Conservation (phyloP, 2,797 vertebrate genomes). For the Margarornis squamiger region DNA sequence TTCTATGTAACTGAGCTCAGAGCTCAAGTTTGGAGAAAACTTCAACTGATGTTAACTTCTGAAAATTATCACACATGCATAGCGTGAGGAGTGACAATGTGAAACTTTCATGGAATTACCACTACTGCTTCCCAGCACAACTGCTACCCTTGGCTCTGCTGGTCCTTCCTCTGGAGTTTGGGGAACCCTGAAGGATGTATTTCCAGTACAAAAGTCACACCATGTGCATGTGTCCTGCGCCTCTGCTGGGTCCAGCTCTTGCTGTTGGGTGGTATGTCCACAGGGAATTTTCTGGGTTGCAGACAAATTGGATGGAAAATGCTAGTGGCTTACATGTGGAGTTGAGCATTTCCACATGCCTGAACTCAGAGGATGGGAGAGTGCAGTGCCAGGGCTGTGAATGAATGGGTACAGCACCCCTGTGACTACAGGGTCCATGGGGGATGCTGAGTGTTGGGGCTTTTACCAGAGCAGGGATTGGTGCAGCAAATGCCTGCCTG, state of each 20-base stretch:
- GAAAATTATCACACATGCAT: fast-evolving
- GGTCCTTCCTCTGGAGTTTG: background rate
- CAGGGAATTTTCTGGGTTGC: background rate
- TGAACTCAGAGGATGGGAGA: background rate
- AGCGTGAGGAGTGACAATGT: fast-evolving
- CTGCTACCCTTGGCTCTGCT: background rate
- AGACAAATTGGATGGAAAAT: background rate
- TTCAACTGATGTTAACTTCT: background rate
- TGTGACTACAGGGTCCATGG: fast-evolving
- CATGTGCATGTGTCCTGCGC: fast-evolving
- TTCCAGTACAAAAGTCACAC: background rate
- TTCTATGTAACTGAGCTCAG: background rate
- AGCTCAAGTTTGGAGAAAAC: background rate
- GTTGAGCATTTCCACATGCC: background rate
- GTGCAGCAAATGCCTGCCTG: background rate
- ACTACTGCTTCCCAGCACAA: fast-evolving
- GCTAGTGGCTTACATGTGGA: background rate
- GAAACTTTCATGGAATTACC: background rate
- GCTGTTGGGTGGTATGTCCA: background rate
- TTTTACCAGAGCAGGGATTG: background rate
- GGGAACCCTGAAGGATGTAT: background rate
- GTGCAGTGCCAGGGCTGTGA: background rate
- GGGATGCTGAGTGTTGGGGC: background rate
- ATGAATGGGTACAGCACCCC: background rate
- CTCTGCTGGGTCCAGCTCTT: background rate